A percentile compares a stretch with the other conserved stretches of the same genome.
Conservation (phyloP, 2,797 vertebrate species). For the Eupleurogrammus muticus region DNA sequence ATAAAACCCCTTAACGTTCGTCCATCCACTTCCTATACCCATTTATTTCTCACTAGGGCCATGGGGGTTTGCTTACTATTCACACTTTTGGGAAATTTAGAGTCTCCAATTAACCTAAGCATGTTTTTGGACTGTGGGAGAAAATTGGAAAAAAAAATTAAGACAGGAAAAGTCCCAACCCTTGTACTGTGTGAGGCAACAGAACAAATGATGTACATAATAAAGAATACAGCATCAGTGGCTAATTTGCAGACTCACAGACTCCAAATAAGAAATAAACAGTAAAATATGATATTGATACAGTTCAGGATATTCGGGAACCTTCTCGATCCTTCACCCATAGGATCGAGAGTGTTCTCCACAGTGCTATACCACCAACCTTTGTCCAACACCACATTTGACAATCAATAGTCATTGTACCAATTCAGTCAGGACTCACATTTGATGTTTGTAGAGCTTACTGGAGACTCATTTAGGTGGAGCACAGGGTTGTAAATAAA, state of each 20-base stretch:
- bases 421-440: neutral
- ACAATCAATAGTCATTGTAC: neutral
- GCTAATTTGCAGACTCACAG: neutral
- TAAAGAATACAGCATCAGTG: neutral
- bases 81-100: too few relatives aligned
- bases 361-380: neutral
- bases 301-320: too few relatives aligned
- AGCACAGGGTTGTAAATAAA: slow-evolving; percentile 1
- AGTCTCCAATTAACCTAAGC: too few relatives aligned
- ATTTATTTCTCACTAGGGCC: too few relatives aligned
- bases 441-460: neutral
- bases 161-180: too few relatives aligned
- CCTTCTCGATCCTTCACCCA: neutral
- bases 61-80: too few relatives aligned
- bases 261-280: neutral
- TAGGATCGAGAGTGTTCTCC: too few relatives aligned
- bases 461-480: neutral
- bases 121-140: too few relatives aligned
- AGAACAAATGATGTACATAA: neutral
- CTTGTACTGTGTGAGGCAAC: too few relatives aligned
- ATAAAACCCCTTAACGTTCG: neutral
- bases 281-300: too few relatives aligned
- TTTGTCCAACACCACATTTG: neutral
- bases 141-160: too few relatives aligned
- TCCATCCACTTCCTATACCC: too few relatives aligned